phyloP scores from a whole-genome alignment of 1,140 invertebrate species.

The Homarus americanus region DNA sequence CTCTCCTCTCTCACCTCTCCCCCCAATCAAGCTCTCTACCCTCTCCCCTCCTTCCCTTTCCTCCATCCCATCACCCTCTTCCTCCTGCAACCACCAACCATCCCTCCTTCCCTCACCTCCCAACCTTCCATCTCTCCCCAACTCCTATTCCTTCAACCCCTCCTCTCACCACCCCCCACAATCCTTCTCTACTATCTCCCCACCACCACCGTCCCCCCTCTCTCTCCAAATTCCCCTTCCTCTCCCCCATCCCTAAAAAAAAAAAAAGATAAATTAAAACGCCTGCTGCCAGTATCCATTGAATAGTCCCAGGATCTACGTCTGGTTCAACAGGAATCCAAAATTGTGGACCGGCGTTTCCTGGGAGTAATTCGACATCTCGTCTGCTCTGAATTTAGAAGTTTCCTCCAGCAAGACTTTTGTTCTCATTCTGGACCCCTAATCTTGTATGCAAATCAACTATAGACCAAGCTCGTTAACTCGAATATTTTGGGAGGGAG shows the following conservation, averaged over 20 bases:
- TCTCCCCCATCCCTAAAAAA: neutral
- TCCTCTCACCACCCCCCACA: neutral
- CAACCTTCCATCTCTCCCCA: neutral
- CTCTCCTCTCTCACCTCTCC: no score
- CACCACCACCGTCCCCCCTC: neutral
- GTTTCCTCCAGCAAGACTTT: conserved; percentile 57
- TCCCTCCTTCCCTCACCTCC: neutral
- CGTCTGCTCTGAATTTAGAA: conserved; percentile 65
- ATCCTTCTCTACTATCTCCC: no score
- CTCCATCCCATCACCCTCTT: neutral
- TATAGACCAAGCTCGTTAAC: conserved; percentile 56
- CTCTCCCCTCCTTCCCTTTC: no score
- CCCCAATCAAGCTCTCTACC: neutral
- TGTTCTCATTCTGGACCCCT: conserved; percentile 57
- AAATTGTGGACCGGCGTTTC: conserved; percentile 48
- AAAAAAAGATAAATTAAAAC: neutral
- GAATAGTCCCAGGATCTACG: neutral
- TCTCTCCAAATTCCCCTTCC: neutral
- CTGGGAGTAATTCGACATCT: conserved; percentile 51
- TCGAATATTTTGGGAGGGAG: conserved; percentile 45
- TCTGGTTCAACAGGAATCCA: conserved; percentile 60
- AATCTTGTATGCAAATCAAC: conserved; percentile 65
- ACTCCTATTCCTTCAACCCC: neutral
- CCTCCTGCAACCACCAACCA: neutral
- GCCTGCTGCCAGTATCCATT: conserved; percentile 16